Evolutionary conservation across 1,140 invertebrate genomes (phyloP).

Genomic region (Oedothorax gibbosus): DNA sequence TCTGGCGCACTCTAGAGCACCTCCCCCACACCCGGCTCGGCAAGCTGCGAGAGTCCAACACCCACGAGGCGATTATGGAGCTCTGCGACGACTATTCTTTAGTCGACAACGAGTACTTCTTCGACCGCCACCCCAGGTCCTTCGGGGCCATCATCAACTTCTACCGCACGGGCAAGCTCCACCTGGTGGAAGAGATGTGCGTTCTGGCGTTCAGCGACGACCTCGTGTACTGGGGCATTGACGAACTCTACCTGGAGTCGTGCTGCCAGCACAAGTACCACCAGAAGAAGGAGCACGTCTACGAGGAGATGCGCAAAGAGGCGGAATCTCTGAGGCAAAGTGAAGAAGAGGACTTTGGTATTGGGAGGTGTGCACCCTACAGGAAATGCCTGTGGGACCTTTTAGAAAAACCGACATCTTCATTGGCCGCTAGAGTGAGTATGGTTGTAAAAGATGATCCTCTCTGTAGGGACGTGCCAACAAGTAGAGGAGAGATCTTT

Average conservation of each 20-base stretch:
- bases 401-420: constrained; percentile 96
- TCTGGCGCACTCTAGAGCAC: constrained; percentile 95
- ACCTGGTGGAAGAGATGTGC: constrained; percentile 99
- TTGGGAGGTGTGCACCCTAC: constrained; percentile 92
- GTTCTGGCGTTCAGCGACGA: constrained; percentile 98
- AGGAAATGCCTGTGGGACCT: constrained; percentile 98
- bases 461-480: too few species aligned
- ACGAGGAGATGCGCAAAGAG: constrained; percentile 99
- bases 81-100: constrained; percentile 93
- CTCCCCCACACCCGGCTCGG: constrained; percentile 95
- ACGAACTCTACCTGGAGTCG: constrained; percentile 96
- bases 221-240: constrained; percentile 97
- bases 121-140: constrained; percentile 97
- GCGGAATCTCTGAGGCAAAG: constrained; percentile 92
- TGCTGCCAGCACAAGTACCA: constrained; percentile 99
- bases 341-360: constrained; percentile 96
- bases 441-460: not conserved
- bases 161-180: constrained; percentile 96
- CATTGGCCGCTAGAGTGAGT: constrained; percentile 96
- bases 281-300: constrained; percentile 97
- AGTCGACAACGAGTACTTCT: constrained; percentile 98
- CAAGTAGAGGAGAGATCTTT: too few species aligned
- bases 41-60: constrained; percentile 90
- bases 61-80: constrained; percentile 94
- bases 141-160: constrained; percentile 98